Percentiles rank a stretch among this genome's conserved stretches.
Conservation (phyloP, 2,888 invertebrate genomes). For the Cataglyphis livida region DNA sequence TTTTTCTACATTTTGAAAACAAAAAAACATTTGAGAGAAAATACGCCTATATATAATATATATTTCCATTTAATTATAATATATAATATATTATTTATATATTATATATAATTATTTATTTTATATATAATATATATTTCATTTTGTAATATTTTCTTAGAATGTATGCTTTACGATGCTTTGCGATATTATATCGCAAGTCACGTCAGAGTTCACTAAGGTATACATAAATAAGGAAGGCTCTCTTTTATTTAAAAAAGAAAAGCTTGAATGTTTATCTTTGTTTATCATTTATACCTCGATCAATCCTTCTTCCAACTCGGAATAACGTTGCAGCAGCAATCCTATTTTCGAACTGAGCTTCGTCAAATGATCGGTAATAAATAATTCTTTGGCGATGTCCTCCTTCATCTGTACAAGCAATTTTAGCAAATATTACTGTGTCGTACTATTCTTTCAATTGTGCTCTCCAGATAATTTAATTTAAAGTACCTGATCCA, state of each 20-base stretch:
- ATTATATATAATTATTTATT: too few relatives aligned
- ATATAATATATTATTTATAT: too few relatives aligned
- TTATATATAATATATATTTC: background rate
- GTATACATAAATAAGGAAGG: background rate
- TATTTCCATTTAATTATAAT: background rate
- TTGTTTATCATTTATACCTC: conserved; percentile 72
- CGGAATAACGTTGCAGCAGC: conserved; percentile 71
- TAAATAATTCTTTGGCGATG: conserved; percentile 76
- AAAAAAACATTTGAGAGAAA: background rate
- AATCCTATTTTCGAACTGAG: conserved; percentile 72
- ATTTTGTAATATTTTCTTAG: background rate
- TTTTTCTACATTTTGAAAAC: background rate
- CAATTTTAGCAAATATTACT: conserved; percentile 8
- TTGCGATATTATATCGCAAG: background rate
- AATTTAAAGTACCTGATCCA: conserved; percentile 76
- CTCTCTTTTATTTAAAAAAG: background rate
- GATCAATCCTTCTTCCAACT: conserved; percentile 78
- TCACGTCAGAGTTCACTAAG: background rate
- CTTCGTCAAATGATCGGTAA: conserved; percentile 80
- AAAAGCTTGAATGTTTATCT: background rate
- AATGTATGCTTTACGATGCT: background rate
- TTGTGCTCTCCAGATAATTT: conserved; percentile 6
- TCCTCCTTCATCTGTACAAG: conserved; percentile 77
- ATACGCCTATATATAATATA: background rate
- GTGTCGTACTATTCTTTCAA: background rate